phyloP scores from a whole-genome alignment of 2,113 vertebrate genomes.

The Protobothrops flavoviridis region DNA sequence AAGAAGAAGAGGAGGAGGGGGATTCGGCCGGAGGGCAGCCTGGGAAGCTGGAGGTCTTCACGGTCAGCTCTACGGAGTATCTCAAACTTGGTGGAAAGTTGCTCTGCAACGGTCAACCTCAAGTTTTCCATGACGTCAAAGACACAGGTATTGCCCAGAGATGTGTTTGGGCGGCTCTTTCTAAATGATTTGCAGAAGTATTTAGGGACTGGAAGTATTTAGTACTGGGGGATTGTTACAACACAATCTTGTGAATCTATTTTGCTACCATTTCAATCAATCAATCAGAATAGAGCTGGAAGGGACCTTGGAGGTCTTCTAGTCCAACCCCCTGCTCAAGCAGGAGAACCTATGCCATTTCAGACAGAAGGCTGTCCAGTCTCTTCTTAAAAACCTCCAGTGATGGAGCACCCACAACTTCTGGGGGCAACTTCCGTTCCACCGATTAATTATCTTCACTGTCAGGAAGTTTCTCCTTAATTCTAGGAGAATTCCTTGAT shows the following conservation, averaged over 20 bases:
- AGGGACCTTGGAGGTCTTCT: neutral
- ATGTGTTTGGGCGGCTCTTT: neutral
- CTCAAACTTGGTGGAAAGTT: constrained; percentile 31
- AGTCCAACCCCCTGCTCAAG: too few species aligned
- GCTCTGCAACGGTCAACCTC: constrained; percentile 14
- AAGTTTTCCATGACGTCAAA: constrained; percentile 22
- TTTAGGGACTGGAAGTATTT: neutral
- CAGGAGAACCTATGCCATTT: too few species aligned
- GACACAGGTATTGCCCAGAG: constrained; percentile 24
- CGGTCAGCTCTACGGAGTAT: constrained; percentile 41
- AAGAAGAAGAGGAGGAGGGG: neutral
- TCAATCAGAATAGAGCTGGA: neutral
- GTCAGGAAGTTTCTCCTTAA: too few species aligned
- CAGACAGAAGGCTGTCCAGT: too few species aligned
- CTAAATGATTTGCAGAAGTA: neutral
- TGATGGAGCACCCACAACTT: too few species aligned
- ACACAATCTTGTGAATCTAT: neutral
- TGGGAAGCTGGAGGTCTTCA: constrained; percentile 24
- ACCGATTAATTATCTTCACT: too few species aligned
- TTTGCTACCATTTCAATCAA: neutral
- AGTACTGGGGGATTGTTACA: neutral
- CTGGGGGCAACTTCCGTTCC: too few species aligned
- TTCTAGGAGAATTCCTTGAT: too few species aligned
- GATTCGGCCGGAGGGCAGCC: neutral
- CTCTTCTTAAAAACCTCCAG: too few species aligned